Percentiles rank a stretch among this genome's conserved stretches.
Evolutionary conservation across 30 jellyfish, hydroid and myxozoan species (phyloP).

Genomic region (Nemopilema nomurai): DNA sequence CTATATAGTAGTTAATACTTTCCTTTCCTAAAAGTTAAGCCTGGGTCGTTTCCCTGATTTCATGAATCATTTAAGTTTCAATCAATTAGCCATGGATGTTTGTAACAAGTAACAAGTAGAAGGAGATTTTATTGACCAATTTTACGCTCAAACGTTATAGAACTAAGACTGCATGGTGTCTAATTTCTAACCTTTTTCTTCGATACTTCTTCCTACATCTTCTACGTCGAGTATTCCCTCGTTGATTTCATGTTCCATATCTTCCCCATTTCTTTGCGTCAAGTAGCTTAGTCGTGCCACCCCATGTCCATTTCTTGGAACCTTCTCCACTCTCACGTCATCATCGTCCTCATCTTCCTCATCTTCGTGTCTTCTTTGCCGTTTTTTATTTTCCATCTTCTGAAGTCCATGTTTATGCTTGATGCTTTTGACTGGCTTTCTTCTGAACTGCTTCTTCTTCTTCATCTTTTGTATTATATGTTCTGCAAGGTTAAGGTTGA

Average conservation of each 20-base stretch:
- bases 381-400: neutral
- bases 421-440: neutral
- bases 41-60: too few relatives aligned
- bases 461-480: slow-evolving; percentile 25
- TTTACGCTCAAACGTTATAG: neutral
- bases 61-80: too few relatives aligned
- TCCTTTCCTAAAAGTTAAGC: too few relatives aligned
- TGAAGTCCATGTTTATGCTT: neutral
- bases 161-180: neutral
- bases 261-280: slow-evolving; percentile 87
- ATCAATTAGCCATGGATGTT: too few relatives aligned
- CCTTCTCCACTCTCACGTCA: slow-evolving; percentile 51
- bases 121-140: too few relatives aligned
- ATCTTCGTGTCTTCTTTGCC: neutral
- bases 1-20: too few relatives aligned
- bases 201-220: slow-evolving; percentile 85
- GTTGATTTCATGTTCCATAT: slow-evolving; percentile 71
- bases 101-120: neutral
- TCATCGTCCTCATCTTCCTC: slow-evolving; percentile 62
- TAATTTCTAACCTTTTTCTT: slow-evolving; percentile 51
- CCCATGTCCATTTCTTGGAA: slow-evolving; percentile 83
- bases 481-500: slow-evolving; percentile 22
- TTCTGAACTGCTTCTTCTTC: slow-evolving; percentile 9
- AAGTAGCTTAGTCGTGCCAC: slow-evolving; percentile 83
- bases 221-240: slow-evolving; percentile 76